Conservation (phyloP, 2,113 vertebrate genomes). For the Xenus cinereus region DNA sequence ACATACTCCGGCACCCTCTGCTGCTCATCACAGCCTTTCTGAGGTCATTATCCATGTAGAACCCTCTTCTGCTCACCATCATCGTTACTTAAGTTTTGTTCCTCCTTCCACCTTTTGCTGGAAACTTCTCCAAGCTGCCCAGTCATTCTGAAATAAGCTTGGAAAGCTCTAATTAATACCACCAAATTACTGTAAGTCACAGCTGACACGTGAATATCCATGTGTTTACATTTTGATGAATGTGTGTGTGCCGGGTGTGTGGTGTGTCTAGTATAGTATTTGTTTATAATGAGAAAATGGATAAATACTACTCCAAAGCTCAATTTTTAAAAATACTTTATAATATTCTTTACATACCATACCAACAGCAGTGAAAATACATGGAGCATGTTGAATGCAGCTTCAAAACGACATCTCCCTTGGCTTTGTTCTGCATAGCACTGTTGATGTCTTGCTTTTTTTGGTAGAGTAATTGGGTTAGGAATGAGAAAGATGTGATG, state of each 20-base stretch:
- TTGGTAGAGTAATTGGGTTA: not conserved
- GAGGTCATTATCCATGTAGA: not conserved
- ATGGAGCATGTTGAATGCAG: not conserved
- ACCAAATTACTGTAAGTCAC: not conserved
- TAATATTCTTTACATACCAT: not conserved
- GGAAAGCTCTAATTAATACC: not conserved
- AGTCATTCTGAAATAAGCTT: not conserved
- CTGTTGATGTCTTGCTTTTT: not conserved
- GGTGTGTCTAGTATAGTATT: not conserved
- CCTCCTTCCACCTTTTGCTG: not conserved
- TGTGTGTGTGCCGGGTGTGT: not conserved
- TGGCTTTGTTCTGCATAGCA: not conserved
- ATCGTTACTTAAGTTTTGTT: not conserved
- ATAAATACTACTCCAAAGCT: not conserved
- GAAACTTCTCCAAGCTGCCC: not conserved
- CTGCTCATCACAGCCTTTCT: not conserved
- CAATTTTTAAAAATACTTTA: not conserved
- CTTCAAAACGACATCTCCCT: not conserved
- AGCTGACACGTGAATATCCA: not conserved
- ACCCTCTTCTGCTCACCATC: not conserved
- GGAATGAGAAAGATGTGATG: not conserved
- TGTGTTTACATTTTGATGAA: not conserved
- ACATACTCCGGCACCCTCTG: fast-evolving
- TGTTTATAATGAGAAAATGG: not conserved
- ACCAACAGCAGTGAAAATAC: not conserved